Evolutionary conservation across 1,140 invertebrate species (phyloP).

Genomic region (Lasaia peninsularis): DNA sequence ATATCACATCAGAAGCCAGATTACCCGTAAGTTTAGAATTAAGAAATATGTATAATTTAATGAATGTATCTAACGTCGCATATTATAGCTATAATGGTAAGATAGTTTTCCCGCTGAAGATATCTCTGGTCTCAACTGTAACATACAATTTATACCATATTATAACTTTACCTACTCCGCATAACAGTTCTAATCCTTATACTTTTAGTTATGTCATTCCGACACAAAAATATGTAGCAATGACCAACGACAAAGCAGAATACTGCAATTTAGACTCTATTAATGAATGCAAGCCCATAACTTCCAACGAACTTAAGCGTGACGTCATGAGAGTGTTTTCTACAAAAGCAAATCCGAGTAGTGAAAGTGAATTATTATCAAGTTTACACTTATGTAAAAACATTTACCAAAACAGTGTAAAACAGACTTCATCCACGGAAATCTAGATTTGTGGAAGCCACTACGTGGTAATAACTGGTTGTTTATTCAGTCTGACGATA

Average conservation of each 20-base stretch:
- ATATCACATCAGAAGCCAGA: too few species aligned
- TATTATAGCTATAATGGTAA: too few species aligned
- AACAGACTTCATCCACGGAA: neutral
- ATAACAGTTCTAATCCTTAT: neutral
- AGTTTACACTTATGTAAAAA: neutral
- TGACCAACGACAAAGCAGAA: neutral
- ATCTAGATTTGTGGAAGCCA: neutral
- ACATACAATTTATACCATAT: neutral
- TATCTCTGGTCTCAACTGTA: neutral
- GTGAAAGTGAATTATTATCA: slow-evolving; percentile 8
- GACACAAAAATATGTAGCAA: neutral
- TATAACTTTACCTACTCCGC: neutral
- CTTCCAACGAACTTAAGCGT: neutral
- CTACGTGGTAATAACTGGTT: neutral
- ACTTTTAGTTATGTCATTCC: neutral
- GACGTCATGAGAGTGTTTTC: neutral
- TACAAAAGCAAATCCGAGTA: neutral
- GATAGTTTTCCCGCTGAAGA: too few species aligned
- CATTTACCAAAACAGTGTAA: neutral
- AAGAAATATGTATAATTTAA: too few species aligned
- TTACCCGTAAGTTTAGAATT: too few species aligned
- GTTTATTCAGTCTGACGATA: too few species aligned
- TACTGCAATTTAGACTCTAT: neutral
- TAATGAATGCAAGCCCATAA: neutral
- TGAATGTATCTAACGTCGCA: too few species aligned